Evolutionary conservation across 2,888 invertebrate species (phyloP).

Genomic region (Iselma pallidipennis): DNA sequence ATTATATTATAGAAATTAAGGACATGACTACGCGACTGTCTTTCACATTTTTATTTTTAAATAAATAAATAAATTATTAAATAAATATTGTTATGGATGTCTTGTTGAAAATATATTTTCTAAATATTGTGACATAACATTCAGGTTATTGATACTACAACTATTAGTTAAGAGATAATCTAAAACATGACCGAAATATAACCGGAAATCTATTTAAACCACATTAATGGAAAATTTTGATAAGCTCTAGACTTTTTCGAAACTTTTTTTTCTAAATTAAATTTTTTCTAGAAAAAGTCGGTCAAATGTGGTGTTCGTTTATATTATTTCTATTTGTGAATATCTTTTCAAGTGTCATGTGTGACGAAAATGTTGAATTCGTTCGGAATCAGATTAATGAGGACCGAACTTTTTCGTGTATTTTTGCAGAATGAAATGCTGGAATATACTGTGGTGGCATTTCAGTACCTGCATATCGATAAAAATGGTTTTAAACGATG

Average conservation of each 20-base stretch:
- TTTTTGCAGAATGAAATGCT: not conserved
- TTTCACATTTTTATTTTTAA: not conserved
- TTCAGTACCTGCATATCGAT: too few relatives aligned
- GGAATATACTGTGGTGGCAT: not conserved
- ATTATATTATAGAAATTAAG: constrained; percentile 3
- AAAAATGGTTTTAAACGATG: too few relatives aligned
- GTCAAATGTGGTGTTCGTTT: too few relatives aligned
- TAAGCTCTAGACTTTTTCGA: not conserved
- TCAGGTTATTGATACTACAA: too few relatives aligned
- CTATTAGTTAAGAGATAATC: not conserved
- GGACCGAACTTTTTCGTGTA: not conserved
- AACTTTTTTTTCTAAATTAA: not conserved
- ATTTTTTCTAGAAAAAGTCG: too few relatives aligned
- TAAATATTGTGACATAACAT: too few relatives aligned
- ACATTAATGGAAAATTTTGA: not conserved
- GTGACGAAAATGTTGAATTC: too few relatives aligned
- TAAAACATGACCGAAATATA: not conserved
- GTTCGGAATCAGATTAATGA: not conserved
- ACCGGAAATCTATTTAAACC: not conserved
- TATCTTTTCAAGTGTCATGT: too few relatives aligned
- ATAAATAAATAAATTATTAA: too few relatives aligned
- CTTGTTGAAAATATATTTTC: too few relatives aligned
- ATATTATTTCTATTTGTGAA: too few relatives aligned
- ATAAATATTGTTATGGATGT: too few relatives aligned
- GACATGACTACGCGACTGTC: not conserved